Conservation (phyloP, 1,140 invertebrate genomes). For the Drosophila willistoni region DNA sequence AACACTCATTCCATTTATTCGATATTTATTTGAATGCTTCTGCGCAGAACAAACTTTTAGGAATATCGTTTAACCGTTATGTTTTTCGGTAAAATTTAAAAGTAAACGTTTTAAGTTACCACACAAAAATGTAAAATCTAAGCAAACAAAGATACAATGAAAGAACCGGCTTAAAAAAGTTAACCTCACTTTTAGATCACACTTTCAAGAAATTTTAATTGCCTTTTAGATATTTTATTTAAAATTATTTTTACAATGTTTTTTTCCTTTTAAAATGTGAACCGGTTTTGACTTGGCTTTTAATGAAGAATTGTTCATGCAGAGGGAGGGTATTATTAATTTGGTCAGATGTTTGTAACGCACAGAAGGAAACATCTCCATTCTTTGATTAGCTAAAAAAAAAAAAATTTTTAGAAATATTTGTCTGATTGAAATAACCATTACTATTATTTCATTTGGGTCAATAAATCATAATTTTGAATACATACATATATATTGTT, state of each 20-base stretch:
- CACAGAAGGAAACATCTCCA: slow-evolving; percentile 7
- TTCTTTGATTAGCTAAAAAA: not conserved
- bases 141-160: too few relatives aligned
- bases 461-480: too few relatives aligned
- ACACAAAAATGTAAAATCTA: too few relatives aligned
- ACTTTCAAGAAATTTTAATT: too few relatives aligned
- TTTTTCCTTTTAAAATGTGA: not conserved
- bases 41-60: not conserved
- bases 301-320: not conserved
- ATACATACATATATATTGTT: too few relatives aligned
- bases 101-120: too few relatives aligned
- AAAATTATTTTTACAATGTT: not conserved
- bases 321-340: slow-evolving; percentile 1
- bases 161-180: too few relatives aligned
- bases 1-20: not conserved
- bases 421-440: not conserved
- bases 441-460: too few relatives aligned
- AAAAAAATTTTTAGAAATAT: not conserved
- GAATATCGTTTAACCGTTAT: not conserved
- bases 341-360: slow-evolving; percentile 17
- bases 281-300: not conserved
- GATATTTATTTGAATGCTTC: not conserved
- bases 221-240: too few relatives aligned
- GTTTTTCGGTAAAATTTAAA: not conserved
- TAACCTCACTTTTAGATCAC: too few relatives aligned